phyloP scores from a whole-genome alignment of 2,888 invertebrate genomes.

The Carabus problematicus region DNA sequence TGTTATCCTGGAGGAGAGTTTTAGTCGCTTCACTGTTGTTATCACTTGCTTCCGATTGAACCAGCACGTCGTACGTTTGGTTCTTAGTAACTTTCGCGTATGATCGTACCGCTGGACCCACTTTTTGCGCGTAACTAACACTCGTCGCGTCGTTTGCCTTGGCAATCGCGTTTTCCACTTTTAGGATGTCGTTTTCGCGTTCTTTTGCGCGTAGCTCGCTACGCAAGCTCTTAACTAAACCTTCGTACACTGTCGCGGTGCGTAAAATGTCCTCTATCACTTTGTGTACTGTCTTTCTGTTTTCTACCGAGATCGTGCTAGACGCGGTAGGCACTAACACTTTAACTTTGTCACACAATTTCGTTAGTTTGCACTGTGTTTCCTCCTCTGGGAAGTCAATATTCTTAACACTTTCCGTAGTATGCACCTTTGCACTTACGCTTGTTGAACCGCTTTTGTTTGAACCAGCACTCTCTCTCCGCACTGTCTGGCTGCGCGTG shows the following conservation, averaged over 20 bases:
- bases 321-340: not conserved
- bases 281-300: not conserved
- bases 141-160: not conserved
- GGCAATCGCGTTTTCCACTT: not conserved
- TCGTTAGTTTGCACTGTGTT: not conserved
- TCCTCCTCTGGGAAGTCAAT: not conserved
- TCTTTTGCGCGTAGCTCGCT: not conserved
- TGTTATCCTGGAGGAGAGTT: not conserved
- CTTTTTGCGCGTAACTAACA: not conserved
- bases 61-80: constrained; percentile 8
- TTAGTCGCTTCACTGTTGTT: constrained; percentile 10
- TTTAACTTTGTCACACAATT: not conserved
- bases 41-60: not conserved
- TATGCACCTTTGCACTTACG: too few relatives aligned
- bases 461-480: too few relatives aligned
- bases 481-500: too few relatives aligned
- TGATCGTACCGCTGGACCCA: too few relatives aligned
- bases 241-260: not conserved
- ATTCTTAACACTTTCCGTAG: too few relatives aligned
- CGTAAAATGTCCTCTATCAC: not conserved
- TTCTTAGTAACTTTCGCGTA: constrained; percentile 7
- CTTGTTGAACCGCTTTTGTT: too few relatives aligned
- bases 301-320: constrained; percentile 1
- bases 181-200: constrained; percentile 10
- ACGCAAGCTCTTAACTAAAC: not conserved